Conservation (phyloP, 2,113 vertebrate genomes). For the Abramis brama region DNA sequence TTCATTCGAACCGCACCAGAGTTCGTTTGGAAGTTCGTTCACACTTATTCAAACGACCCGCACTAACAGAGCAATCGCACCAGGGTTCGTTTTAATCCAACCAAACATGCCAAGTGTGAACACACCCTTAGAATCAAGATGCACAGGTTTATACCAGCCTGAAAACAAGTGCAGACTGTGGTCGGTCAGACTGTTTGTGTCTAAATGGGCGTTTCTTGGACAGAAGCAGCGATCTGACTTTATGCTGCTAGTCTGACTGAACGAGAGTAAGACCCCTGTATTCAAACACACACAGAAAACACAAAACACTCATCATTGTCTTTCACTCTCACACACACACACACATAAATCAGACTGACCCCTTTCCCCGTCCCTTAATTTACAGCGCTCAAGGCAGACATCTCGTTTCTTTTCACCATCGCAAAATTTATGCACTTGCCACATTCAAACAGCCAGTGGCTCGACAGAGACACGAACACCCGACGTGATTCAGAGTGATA, state of each 20-base stretch:
- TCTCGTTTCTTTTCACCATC: slow-evolving; percentile 47
- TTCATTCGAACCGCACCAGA: too few relatives aligned
- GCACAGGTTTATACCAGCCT: background rate
- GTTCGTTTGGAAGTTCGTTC: too few relatives aligned
- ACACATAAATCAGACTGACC: slow-evolving; percentile 72
- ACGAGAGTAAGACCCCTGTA: background rate
- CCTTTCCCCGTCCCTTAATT: slow-evolving; percentile 71
- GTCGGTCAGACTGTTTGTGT: background rate
- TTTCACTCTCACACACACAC: background rate
- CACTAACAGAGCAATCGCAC: too few relatives aligned
- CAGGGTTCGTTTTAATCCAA: too few relatives aligned
- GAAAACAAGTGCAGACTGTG: background rate
- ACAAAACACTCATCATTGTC: background rate
- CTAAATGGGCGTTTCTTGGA: background rate
- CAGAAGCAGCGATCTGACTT: background rate
- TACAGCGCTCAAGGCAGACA: slow-evolving; percentile 69
- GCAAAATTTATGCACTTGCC: slow-evolving; percentile 72
- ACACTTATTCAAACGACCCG: too few relatives aligned
- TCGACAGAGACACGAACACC: slow-evolving; percentile 3
- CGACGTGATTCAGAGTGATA: slow-evolving; percentile 7
- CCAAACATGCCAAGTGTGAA: too few relatives aligned
- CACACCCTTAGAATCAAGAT: background rate
- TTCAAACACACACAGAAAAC: slow-evolving; percentile 16
- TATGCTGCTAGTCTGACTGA: background rate
- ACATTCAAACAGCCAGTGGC: slow-evolving; percentile 63